Evolutionary conservation across 2,888 invertebrate genomes (phyloP).

Genomic region (Coecobrya sp.): DNA sequence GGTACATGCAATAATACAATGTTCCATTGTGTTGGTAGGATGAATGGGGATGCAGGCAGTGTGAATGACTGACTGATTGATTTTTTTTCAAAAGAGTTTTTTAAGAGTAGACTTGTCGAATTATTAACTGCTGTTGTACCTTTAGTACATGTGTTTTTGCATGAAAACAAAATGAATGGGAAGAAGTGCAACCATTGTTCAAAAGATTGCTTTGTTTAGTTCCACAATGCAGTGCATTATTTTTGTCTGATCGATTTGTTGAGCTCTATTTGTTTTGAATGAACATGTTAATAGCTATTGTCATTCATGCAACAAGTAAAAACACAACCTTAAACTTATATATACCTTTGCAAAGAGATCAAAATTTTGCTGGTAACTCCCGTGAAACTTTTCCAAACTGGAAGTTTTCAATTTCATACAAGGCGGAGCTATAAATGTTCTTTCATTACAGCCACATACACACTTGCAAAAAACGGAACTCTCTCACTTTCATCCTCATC

Average conservation of each 20-base stretch:
- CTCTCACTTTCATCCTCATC: conserved; percentile 24
- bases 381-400: not conserved
- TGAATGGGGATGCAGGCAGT: conserved; percentile 37
- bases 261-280: conserved; percentile 67
- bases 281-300: conserved; percentile 1
- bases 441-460: not conserved
- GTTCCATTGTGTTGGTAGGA: conserved; percentile 15
- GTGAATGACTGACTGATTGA: conserved; percentile 61
- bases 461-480: conserved; percentile 17
- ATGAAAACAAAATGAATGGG: conserved; percentile 33
- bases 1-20: conserved; percentile 40
- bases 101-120: conserved; percentile 55
- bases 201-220: conserved; percentile 32
- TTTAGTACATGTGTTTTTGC: conserved; percentile 38
- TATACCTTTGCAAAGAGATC: not conserved
- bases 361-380: not conserved
- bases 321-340: conserved; percentile 36
- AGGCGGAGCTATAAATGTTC: not conserved
- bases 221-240: conserved; percentile 32
- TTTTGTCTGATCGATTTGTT: conserved; percentile 65
- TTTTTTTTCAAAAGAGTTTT: conserved; percentile 54
- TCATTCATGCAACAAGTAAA: conserved; percentile 52
- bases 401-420: not conserved
- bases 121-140: conserved; percentile 8
- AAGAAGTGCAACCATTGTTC: conserved; percentile 51